A percentile compares a stretch with the other conserved stretches of the same genome.
These are phyloP conservation scores for Iselma pallidipennis DNA, from an alignment of 2,888 invertebrate genomes.

Conservation along the genomic window DNA sequence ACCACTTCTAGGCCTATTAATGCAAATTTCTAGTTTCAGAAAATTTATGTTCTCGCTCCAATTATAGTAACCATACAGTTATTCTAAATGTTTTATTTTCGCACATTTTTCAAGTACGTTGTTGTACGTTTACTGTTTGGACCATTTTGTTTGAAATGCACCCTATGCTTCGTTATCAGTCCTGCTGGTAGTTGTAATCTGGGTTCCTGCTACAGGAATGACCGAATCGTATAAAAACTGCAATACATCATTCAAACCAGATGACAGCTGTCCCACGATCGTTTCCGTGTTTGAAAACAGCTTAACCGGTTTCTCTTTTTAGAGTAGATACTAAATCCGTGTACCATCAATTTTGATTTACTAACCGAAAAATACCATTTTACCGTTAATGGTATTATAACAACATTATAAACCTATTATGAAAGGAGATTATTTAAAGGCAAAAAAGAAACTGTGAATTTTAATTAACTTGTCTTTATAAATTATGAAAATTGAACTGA, in stretches of 20 bases:
- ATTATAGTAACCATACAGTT: not conserved
- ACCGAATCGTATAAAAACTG: not conserved
- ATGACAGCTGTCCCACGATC: not conserved
- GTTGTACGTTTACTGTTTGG: too few relatives aligned
- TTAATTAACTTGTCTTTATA: not conserved
- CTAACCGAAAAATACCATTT: not conserved
- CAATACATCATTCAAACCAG: not conserved
- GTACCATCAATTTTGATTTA: not conserved
- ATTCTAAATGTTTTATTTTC: too few relatives aligned
- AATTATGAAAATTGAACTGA: not conserved
- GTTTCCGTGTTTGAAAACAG: not conserved
- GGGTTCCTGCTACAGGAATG: not conserved
- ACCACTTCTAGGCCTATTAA: not conserved
- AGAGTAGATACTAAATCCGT: not conserved
- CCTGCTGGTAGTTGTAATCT: not conserved
- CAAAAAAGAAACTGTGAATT: not conserved
- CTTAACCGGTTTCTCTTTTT: not conserved
- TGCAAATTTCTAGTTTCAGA: not conserved
- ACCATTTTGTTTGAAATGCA: not conserved
- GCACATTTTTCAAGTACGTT: too few relatives aligned
- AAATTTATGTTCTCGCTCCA: not conserved
- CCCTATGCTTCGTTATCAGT: not conserved
- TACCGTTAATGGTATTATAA: not conserved
- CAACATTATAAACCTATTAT: too few relatives aligned
- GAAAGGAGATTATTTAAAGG: too few relatives aligned